Base-by-base conservation (phyloP, 2,113 vertebrate species). In the Ammodytes dubius region DNA sequence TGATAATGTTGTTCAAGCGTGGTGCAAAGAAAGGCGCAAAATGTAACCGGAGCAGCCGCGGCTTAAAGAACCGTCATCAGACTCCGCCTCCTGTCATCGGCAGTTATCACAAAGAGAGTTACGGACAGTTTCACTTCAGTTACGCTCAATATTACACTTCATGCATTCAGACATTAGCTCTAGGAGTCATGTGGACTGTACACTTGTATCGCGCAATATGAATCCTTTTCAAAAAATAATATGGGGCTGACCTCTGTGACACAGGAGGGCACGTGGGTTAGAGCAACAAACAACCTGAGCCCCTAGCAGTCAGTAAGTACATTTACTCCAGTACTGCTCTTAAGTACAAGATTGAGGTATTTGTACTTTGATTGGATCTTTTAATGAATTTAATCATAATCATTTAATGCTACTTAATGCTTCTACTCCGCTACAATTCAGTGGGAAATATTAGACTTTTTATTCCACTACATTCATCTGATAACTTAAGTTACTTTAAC, bases 81-180 rank as follows among this genome's bases (percentile, higher is more conserved):
- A 82, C 81, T 56, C 71, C 77, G 27, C 27, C 27, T 56, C n/a
- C 73, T 73, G 79, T 85, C 84, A 67, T 82, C 74, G 40, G 75
- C 60, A 2, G 64, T 83, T 81, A 87, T 84, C 83, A 56, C 11
- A 0, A 0, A 49, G 49, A 87, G 78, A 87, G 83, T 89, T 87
- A 88, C 40, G 3, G 2, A 6, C 39, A 42, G 49, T 64, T 87
- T 91, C 47, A 74, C 77, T 45, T 87, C 52, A 57, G 78, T 79
- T 81, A 82, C 69, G 57, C 79, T 65, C 56, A 54, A 53, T 81
- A 76, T 76, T 75, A 88, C 71, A 71, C 71, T 74, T 27, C 74
- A 17, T 40, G 52, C 39, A 1, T 77, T 70, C 81, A 53, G 84
- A 88, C 88, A 81, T 82, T 60, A 53, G 12, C 46, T 57, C 19